Base-by-base conservation (phyloP, 2,888 invertebrate species). In the Eudemis profundana region DNA sequence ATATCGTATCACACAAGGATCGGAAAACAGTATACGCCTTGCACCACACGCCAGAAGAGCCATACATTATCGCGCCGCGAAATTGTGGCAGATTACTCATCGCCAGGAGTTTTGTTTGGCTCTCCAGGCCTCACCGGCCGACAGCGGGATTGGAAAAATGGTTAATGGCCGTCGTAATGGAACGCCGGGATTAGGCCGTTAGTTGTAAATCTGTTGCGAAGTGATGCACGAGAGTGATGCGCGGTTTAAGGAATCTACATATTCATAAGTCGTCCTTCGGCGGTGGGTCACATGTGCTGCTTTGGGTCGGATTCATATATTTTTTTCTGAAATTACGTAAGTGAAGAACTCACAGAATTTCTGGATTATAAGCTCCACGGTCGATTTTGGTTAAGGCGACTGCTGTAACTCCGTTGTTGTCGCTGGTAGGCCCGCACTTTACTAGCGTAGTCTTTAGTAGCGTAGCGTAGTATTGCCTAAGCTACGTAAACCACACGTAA, bases 81-180 rank as follows among this genome's bases (percentile, higher is more conserved):
- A 56, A 56, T 56, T 44, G 56, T 44, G 19, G 56, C 56, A 56
- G 44, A 56, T 56, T 56, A 56, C 56, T 56, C 56, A 56, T 56
- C 42, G 12, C 54, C 44, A 17, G 15, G 27, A 56, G 56, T 56
- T 56, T 56, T 56, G 56, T 56, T 56, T 15, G 36, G 42, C 27
- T 40, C 15, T 42, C 42, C 17, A 46, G 21, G 21, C 38, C 54
- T 54, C 56, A 56, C 23, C 56, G 10, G 53, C 53, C 38, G 56
- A 29, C 53, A 54, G 53, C 56, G 40, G 56, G 56, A 56, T 56
- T 56, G 42, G 56, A 56, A 56, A 56, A 56, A 56, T 56, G 44
- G n/a, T 42, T 56, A 56, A 56, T 56, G 56, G 56, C 56, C 17
- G 17, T 4, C 42, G 56, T 56, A 56, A 56, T 56, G 56, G 56